Evolutionary conservation across 2,888 invertebrate species (phyloP), one percentile per base, ranked within the genome.

Genomic region (Drosophila subsilvestris): DNA sequence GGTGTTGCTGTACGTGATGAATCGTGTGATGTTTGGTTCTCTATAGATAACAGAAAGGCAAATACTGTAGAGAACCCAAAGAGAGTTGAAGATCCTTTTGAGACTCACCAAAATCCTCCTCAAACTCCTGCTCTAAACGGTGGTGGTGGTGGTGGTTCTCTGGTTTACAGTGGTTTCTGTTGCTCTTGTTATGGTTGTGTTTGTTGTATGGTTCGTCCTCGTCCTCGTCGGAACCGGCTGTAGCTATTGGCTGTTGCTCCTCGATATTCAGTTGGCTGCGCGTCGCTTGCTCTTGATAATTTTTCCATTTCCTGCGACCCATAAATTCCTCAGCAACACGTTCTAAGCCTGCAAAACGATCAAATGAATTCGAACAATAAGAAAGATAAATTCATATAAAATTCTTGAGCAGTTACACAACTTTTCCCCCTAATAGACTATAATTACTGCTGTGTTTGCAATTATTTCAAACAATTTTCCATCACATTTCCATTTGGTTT

Each of bases 271-370:
- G 80, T 81, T 92, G 93, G 92, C 93, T 93, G 92, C 93, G 92
- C 91, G 93, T 93, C 93, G 94, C 93, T 88, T 93, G 93, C 94
- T 97, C 96, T 95, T 97, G 97, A 93, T 96, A 97, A 94, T 96
- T 95, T 95, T 96, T 96, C 97, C 97, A 97, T 97, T 96, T 97
- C 96, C 97, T 96, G 94, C 96, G 96, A 94, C 97, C 97, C 97
- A 97, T 97, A 95, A 97, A 96, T 96, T 97, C 97, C 94, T 97
- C 97, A 94, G 97, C 97, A 94, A 97, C 96, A 94, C 97, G 96
- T 96, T 97, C 97, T 96, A 97, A 95, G 95, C 97, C 97, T 97
- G 93, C 29, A 60, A 27, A 20, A 22, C n/a, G 49, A 7, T 8
- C 17, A 14, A 14, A n/a, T 25, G 56, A 48, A 37, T 29, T 0